Base-by-base conservation (phyloP, 2,888 invertebrate genomes). In the Timema podura region DNA sequence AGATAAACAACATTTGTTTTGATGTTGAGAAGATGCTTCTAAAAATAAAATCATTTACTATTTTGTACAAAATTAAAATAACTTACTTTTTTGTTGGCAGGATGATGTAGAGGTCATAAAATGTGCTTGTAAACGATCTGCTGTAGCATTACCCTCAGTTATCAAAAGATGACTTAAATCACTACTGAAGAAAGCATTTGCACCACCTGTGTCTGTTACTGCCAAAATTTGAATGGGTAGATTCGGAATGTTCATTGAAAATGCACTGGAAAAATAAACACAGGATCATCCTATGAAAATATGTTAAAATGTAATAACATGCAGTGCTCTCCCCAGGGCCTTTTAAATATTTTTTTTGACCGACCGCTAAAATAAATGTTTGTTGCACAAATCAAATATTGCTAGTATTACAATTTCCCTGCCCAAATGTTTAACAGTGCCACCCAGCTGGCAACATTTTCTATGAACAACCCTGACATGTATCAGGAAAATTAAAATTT, bases 201-300 rank as follows among this genome's bases (percentile, higher is more conserved):
- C 93, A 3, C 93, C 93, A 51, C 93, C 92, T 66, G 91, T 91
- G 78, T 96, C 95, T 7, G 95, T 94, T 75, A 97, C 91, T 48
- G 96, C 94, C 81, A 96, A 90, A 82, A 96, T 93, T 87, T 96
- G 96, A 76, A 95, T 92, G 11, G 95, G 95, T 78, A 95, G 85
- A 82, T 94, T 93, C 75, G 95, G 92, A 81, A 96, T 93, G 85
- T 94, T 94, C 86, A 92, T 92, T 16, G 95, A 93, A 83, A 96
- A 95, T 68, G 96, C 93, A 80, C 95, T 96, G 80, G 1, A 81
- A 81, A 72, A 76, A 72, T 8, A 68, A 69, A 65, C 15, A 51
- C 54, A 51, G 13, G 15, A 13, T n/a, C 1, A 51, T n/a, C n/a
- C n/a, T 13, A 51, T n/a, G 54, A 15, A 51, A 51, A 15, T 15